Conservation (phyloP, 2,113 vertebrate genomes). For the Nyctibius bracteatus region DNA sequence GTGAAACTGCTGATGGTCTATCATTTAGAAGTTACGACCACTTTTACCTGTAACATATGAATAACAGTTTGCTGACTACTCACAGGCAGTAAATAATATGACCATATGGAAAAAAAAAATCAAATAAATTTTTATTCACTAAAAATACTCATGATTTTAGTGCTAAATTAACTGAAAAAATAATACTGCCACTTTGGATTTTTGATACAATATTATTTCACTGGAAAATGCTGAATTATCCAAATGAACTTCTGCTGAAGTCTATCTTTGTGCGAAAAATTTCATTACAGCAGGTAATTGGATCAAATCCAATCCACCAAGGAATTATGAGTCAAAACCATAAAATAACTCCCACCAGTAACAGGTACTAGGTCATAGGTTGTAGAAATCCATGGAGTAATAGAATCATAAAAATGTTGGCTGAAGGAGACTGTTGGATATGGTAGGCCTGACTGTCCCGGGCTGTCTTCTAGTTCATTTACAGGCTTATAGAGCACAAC, state of each 20-base stretch:
- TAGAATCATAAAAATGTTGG: neutral
- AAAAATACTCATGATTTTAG: neutral
- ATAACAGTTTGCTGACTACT: neutral
- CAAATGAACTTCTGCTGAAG: neutral
- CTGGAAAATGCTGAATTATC: neutral
- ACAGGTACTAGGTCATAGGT: neutral
- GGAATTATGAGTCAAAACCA: neutral
- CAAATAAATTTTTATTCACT: neutral
- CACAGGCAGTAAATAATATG: neutral
- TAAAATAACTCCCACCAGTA: neutral
- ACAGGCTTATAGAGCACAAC: neutral
- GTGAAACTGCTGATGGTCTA: neutral
- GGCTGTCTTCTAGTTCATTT: neutral
- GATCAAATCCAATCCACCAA: neutral
- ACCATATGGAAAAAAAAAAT: neutral
- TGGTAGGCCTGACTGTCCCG: neutral
- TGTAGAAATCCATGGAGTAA: neutral
- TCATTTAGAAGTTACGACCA: neutral
- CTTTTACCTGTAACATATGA: neutral
- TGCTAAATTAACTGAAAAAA: neutral
- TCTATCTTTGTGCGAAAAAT: neutral
- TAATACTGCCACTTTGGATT: neutral
- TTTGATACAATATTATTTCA: neutral
- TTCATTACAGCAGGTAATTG: neutral
- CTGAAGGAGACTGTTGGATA: neutral